Evolutionary conservation across 2,113 vertebrate genomes (phyloP), one percentile per base, ranked within the genome.

Genomic region (Lipotes vexillifer): DNA sequence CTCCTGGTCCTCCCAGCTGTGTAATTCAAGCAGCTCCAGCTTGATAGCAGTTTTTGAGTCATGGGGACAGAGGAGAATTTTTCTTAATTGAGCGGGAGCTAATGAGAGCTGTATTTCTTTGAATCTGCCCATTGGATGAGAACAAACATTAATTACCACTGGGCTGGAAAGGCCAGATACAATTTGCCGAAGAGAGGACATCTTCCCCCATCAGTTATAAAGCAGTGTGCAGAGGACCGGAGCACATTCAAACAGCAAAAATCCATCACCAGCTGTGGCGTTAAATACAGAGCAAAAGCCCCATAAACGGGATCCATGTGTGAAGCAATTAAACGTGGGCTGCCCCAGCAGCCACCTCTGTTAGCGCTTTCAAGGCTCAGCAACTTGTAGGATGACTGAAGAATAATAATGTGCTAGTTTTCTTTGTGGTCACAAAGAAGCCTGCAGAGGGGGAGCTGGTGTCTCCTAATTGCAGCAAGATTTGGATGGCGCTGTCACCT

Each of bases 21-120:
- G 74, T 23, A 31, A 61, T 36, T 71, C n/a, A 33, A 49, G 36
- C 23, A 46, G n/a, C 59, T 65, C 69, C 71, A 87, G 46, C 57
- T 86, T 75, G 41, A 55, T 23, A 46, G 0, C 13, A 18, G 55
- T 10, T 7, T 44, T 46, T 55, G 72, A 92, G 52, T 69, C 52
- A 10, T 17, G 25, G 90, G 88, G 82, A 55, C 80, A 46, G 81
- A 44, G 0, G 63, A 55, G 38, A 49, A 5, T 95, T 96, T 95
- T 90, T 93, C 77, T 95, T 95, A 96, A 96, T 77, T 66, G n/a
- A 95, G 78, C 63, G 59, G 93, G 95, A 92, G 85, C 49, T 96
- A 93, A 85, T 41, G 95, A 95, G 96, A 85, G 78, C 81, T 95
- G 33, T 46, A 4, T 69, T 97, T 97, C 92, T 61, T 97, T 94